Conservation (phyloP, 2,113 vertebrate genomes). For the Rhabdomys dilectus region DNA sequence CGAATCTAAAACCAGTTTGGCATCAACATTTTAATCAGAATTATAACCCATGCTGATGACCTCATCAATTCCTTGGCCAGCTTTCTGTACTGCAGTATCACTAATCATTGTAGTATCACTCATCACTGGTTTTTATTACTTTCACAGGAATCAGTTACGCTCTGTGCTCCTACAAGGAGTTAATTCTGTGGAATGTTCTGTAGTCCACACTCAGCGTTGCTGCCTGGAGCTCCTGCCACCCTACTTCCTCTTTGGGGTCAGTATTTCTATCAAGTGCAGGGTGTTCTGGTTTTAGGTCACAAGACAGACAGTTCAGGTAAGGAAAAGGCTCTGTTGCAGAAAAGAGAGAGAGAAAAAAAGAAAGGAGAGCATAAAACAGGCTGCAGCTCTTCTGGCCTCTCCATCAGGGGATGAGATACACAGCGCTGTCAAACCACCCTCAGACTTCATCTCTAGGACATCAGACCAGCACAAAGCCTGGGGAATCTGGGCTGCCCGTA, state of each 20-base stretch:
- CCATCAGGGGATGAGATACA: not conserved
- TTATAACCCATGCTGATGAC: not conserved
- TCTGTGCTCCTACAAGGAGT: conserved; percentile 35
- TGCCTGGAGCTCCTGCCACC: not conserved
- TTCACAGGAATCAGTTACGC: conserved; percentile 24
- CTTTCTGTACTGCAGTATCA: not conserved
- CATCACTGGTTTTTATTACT: conserved; percentile 20
- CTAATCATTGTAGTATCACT: not conserved
- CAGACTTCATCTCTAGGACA: not conserved
- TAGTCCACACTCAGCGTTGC: not conserved
- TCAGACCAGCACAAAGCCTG: not conserved
- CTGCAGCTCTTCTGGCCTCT: not conserved
- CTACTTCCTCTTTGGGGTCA: conserved; percentile 9
- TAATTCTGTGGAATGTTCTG: conserved; percentile 1
- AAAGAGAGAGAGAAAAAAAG: not conserved
- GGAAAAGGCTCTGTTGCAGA: not conserved
- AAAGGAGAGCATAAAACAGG: not conserved
- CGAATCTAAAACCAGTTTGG: not conserved
- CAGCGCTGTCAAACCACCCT: not conserved
- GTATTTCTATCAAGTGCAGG: not conserved
- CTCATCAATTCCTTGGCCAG: not conserved
- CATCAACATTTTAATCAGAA: conserved; percentile 36
- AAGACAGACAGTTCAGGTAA: not conserved
- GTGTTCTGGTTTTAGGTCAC: not conserved
- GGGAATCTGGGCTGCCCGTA: not conserved